A percentile compares a stretch with the other conserved stretches of the same genome.
phyloP scores from a whole-genome alignment of 2,888 invertebrate genomes.

The Drosophila eohydei region DNA sequence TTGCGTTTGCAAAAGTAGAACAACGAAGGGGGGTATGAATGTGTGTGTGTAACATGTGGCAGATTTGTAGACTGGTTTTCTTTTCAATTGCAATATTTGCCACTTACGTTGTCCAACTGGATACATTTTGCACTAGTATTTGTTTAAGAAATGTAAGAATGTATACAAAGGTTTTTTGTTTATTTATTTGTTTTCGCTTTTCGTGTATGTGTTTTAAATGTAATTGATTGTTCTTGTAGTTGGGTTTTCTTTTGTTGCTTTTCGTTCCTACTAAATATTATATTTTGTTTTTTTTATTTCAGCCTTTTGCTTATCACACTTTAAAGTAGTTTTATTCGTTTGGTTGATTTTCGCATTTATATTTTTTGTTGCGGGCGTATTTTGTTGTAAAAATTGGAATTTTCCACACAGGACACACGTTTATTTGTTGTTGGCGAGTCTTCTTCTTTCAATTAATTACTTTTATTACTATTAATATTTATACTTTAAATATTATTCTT shows the following conservation, averaged over 20 bases:
- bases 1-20: constrained; percentile 51
- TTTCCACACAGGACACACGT: constrained; percentile 50
- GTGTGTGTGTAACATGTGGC: constrained; percentile 53
- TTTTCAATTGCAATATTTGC: constrained; percentile 32
- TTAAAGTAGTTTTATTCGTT: constrained; percentile 83
- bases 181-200: constrained; percentile 59
- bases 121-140: constrained; percentile 86
- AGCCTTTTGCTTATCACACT: constrained; percentile 84
- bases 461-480: constrained; percentile 29
- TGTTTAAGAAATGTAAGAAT: constrained; percentile 70
- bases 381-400: constrained; percentile 70
- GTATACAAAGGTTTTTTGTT: constrained; percentile 70
- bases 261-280: constrained; percentile 73
- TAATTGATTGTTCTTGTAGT: constrained; percentile 73
- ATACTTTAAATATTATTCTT: constrained; percentile 42
- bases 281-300: constrained; percentile 73
- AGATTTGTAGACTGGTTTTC: constrained; percentile 44
- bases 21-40: constrained; percentile 25
- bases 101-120: constrained; percentile 90
- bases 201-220: constrained; percentile 66
- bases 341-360: constrained; percentile 78
- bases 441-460: constrained; percentile 45
- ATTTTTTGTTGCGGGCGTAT: constrained; percentile 62
- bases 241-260: constrained; percentile 59
- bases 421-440: constrained; percentile 49